A percentile compares a stretch with the other conserved stretches of the same genome.
These are phyloP conservation scores for Argyrosomus regius DNA, from an alignment of 2,797 vertebrate species.

Conservation along the genomic window DNA sequence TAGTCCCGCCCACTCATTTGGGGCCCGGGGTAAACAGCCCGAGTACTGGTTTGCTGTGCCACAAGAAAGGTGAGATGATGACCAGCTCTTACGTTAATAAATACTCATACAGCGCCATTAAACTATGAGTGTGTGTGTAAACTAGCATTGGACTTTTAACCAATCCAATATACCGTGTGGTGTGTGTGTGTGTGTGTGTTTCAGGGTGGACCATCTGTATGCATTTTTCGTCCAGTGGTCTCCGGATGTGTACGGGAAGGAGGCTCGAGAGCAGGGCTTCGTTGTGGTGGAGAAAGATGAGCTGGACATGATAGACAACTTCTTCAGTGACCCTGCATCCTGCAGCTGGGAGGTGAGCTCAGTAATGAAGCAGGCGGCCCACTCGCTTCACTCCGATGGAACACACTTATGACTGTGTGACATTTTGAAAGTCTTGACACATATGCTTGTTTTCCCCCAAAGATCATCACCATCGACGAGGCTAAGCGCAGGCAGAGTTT, in stretches of 20 bases:
- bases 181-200: constrained; percentile 32
- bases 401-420: background rate
- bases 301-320: constrained; percentile 98
- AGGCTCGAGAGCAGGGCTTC: constrained; percentile 97
- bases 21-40: constrained; percentile 88
- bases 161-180: background rate
- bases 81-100: background rate
- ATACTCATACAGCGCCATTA: background rate
- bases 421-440: background rate
- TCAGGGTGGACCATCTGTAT: constrained; percentile 96
- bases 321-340: constrained; percentile 95
- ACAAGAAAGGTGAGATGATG: constrained; percentile 91
- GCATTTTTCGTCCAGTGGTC: constrained; percentile 99
- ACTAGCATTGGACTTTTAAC: background rate
- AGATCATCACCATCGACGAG: constrained; percentile 98
- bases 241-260: constrained; percentile 97
- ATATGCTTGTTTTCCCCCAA: background rate
- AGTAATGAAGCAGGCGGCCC: background rate
- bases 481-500: constrained; percentile 95
- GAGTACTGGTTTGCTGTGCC: constrained; percentile 99
- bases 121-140: background rate
- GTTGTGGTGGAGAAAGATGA: constrained; percentile 98
- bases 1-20: constrained; percentile 88
- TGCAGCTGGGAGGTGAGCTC: constrained; percentile 97
- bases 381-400: background rate